These are phyloP conservation scores for Nephrotoma flavescens DNA, from an alignment of 2,888 invertebrate species.

Conservation along the genomic window DNA sequence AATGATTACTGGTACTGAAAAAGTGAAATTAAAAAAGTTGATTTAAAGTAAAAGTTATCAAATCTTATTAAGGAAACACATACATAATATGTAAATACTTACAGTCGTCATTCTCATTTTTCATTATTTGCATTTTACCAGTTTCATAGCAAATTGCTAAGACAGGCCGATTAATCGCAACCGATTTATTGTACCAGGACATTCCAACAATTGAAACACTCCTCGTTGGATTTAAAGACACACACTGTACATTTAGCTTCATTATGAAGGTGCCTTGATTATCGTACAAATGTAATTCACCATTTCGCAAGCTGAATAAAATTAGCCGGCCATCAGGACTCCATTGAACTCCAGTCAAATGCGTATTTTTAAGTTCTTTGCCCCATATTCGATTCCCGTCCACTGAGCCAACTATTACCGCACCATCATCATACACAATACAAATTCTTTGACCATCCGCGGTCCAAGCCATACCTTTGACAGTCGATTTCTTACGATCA, in stretches of 20 bases:
- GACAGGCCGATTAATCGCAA: slow-evolving; percentile 59
- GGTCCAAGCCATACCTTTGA: slow-evolving; percentile 96
- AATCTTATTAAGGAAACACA: no score
- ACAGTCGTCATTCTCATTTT: slow-evolving; percentile 78
- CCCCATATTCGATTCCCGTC: slow-evolving; percentile 98
- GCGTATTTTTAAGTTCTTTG: slow-evolving; percentile 81
- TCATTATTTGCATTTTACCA: slow-evolving; percentile 80
- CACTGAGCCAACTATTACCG: slow-evolving; percentile 53
- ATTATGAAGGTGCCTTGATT: slow-evolving; percentile 78
- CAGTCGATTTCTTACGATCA: slow-evolving; percentile 93
- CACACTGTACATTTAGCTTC: slow-evolving; percentile 52
- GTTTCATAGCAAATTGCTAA: slow-evolving; percentile 78
- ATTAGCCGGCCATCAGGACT: slow-evolving; percentile 85
- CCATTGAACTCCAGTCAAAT: slow-evolving; percentile 83
- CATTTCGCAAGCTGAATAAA: slow-evolving; percentile 77
- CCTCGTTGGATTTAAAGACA: slow-evolving; percentile 33
- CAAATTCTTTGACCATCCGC: slow-evolving; percentile 93
- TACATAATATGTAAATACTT: slow-evolving; percentile 13
- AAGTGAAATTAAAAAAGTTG: not conserved
- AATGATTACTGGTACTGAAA: slow-evolving; percentile 62
- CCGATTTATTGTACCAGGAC: slow-evolving; percentile 75
- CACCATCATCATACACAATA: slow-evolving; percentile 96
- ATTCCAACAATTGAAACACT: slow-evolving; percentile 55
- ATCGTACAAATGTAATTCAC: slow-evolving; percentile 91
- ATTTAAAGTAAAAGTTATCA: no score